Conservation (phyloP, 2,113 vertebrate species). For the Microtus pennsylvanicus region DNA sequence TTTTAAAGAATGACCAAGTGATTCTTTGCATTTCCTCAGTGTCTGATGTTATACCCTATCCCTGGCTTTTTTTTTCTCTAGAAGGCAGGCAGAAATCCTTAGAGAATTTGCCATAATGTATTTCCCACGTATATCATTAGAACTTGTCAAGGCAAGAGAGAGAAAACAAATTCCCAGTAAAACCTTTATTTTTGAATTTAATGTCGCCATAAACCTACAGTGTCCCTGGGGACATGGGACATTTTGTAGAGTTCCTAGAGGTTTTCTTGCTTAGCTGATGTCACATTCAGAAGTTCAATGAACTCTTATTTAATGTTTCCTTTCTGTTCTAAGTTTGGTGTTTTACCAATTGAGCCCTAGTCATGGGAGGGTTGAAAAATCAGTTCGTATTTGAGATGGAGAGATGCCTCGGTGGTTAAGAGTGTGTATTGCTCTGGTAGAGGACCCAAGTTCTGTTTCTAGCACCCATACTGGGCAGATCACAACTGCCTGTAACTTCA, state of each 20-base stretch:
- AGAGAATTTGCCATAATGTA: conserved; percentile 81
- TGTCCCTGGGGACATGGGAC: conserved; percentile 50
- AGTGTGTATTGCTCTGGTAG: background rate
- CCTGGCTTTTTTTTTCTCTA: background rate
- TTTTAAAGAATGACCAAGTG: background rate
- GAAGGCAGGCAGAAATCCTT: conserved; percentile 84
- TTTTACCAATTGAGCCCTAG: conserved; percentile 51
- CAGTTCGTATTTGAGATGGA: background rate
- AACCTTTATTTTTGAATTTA: conserved; percentile 76
- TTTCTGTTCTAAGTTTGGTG: conserved; percentile 64
- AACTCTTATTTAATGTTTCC: conserved; percentile 67
- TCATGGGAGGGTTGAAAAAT: background rate
- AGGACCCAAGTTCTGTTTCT: background rate
- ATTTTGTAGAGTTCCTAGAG: conserved; percentile 67
- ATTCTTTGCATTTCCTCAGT: background rate
- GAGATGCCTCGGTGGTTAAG: background rate
- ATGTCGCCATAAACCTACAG: conserved; percentile 80
- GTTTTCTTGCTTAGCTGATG: conserved; percentile 77
- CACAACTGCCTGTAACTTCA: background rate
- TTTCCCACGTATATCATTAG: conserved; percentile 81
- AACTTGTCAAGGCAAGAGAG: conserved; percentile 72
- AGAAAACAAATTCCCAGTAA: conserved; percentile 66
- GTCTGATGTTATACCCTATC: no score
- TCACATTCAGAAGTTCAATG: conserved; percentile 56
- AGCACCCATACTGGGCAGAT: background rate